Conservation (phyloP, 2,113 vertebrate genomes). For the Tragelaphus imberbis region DNA sequence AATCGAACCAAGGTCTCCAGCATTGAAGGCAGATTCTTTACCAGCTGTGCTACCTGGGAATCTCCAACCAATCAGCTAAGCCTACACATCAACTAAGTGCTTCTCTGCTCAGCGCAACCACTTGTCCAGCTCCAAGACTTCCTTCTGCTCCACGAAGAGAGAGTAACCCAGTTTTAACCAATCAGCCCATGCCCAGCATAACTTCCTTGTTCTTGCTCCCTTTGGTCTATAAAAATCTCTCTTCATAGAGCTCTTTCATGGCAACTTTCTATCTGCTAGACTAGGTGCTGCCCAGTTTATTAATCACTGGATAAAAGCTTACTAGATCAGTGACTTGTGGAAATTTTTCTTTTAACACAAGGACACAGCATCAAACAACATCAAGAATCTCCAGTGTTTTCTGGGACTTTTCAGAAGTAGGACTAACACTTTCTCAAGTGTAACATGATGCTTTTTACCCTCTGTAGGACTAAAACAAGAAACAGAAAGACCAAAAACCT, state of each 20-base stretch:
- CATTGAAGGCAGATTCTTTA: not conserved
- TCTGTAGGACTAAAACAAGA: not conserved
- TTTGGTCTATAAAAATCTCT: not conserved
- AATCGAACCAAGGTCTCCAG: not conserved
- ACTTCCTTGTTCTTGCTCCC: not conserved
- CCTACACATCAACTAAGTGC: not conserved
- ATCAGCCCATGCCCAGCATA: not conserved
- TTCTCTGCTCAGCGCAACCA: not conserved
- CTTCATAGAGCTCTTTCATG: not conserved
- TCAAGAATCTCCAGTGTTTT: not conserved
- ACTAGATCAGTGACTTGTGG: not conserved
- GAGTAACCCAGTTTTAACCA: not conserved
- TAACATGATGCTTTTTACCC: not conserved
- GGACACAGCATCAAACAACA: rapidly evolving
- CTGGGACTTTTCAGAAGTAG: not conserved
- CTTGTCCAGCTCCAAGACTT: not conserved
- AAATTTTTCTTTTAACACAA: not conserved
- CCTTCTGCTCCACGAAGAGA: not conserved
- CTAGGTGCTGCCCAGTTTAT: too few relatives aligned
- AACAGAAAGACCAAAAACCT: not conserved
- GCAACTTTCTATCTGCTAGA: not conserved
- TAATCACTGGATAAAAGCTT: not conserved
- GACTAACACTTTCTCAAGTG: not conserved
- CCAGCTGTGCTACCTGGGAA: not conserved
- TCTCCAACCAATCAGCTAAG: not conserved